Evolutionary conservation across 2,113 vertebrate species (phyloP), one percentile per base, ranked within the genome.

Genomic region (Heliornis fulica): DNA sequence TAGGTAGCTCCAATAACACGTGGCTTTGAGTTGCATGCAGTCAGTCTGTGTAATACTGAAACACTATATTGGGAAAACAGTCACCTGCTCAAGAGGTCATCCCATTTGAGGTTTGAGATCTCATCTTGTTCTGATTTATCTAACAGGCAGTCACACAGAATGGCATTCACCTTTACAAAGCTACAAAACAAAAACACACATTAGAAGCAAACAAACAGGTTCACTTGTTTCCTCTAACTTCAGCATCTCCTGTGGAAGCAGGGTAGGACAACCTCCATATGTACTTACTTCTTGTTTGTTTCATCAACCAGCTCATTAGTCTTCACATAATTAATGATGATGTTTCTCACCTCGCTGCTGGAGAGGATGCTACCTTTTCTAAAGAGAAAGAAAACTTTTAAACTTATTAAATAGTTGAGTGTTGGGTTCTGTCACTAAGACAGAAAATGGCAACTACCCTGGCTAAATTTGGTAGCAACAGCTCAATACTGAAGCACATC

Each of bases 121-220:
- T 98, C 97, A 59, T 99, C 98, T 90, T 99, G 98, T 34, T 99
- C 99, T 0, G 97, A 98, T 96, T 99, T 99, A 83, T 99, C 99
- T 94, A 99, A 93, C 84, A 99, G 91, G 96, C 99, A 99, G 97
- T 99, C 99, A 53, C 99, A 99, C 18, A 99, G 97, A 59, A 97
- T 66, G 5, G 99, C 98, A 92, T 99, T 98, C 91, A 99, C 97
- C 25, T 94, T 98, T 25, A 99, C 98, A 38, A 99, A 98, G 97
- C 99, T 99, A 31, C 66, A 78, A 92, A 81, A 63, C 54, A 88
- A 64, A 79, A 87, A 14, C 45, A 60, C 0, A 1, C 13, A 5
- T 63, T 32, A 93, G 69, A 83, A 69, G 19, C 26, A 26, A 72
- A 56, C 26, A 26, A 72, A 56, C 25, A 38, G 53, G 31, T 36